These are phyloP conservation scores for Protonemura montana DNA, from an alignment of 2,888 invertebrate species.

Conservation along the genomic window DNA sequence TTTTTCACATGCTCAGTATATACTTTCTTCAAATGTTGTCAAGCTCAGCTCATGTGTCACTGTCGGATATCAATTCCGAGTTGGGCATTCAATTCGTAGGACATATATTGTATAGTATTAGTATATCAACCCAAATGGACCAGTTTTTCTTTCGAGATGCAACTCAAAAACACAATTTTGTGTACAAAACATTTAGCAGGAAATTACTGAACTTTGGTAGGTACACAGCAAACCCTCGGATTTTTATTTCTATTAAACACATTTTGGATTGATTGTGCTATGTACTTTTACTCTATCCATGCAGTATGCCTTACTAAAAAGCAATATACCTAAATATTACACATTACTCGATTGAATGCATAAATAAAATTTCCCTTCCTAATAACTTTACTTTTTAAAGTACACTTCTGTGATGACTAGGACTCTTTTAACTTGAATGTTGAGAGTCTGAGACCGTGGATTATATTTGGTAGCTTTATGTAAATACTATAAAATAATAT, in stretches of 20 bases:
- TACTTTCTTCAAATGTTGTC: no score
- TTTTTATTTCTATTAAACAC: background rate
- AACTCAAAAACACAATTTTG: no score
- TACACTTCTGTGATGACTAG: background rate
- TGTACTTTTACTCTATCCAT: constrained; percentile 29
- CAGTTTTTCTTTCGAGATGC: no score
- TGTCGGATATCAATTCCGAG: no score
- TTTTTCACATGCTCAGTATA: no score
- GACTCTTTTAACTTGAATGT: constrained; percentile 9
- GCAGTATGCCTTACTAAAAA: constrained; percentile 48
- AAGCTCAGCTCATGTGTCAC: no score
- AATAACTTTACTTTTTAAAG: constrained; percentile 9
- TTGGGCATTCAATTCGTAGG: no score
- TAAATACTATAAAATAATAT: background rate
- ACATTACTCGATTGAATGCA: background rate
- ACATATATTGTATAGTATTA: no score
- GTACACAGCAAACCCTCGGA: background rate
- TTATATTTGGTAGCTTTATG: background rate
- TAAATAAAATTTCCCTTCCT: background rate
- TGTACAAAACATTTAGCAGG: no score
- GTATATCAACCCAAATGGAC: no score
- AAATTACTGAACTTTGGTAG: no score
- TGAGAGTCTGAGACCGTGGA: background rate
- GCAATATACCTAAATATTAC: constrained; percentile 46
- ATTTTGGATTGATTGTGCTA: constrained; percentile 38